A percentile compares a stretch with the other conserved stretches of the same genome.
Conservation (phyloP, 2,888 invertebrate species). For the Polydrusus cervinus region DNA sequence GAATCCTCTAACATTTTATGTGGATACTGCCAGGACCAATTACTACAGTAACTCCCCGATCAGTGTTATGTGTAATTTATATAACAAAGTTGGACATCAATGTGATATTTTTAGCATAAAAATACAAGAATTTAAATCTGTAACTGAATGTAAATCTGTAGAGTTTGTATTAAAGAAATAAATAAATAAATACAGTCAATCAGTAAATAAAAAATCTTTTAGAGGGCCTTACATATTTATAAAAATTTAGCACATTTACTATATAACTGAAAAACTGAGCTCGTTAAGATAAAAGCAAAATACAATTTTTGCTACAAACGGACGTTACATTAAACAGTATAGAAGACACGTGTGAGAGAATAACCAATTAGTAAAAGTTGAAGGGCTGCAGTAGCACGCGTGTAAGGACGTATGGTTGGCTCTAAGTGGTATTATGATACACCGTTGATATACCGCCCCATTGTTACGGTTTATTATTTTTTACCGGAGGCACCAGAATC, state of each 20-base stretch:
- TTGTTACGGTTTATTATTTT: constrained; percentile 54
- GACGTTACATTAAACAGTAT: constrained; percentile 55
- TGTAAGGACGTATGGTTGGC: constrained; percentile 63
- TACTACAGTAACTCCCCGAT: no score
- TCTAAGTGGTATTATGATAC: constrained; percentile 67
- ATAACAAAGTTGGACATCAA: no score
- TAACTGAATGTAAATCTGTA: no score
- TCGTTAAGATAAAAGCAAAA: constrained; percentile 59
- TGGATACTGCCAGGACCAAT: no score
- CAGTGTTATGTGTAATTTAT: no score
- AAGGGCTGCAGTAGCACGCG: constrained; percentile 59
- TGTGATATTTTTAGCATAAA: no score
- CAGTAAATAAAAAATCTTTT: neutral
- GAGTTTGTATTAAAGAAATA: no score
- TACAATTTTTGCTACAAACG: constrained; percentile 61
- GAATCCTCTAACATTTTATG: no score
- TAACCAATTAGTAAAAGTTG: constrained; percentile 65
- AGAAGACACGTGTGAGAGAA: constrained; percentile 58
- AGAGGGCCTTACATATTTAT: neutral
- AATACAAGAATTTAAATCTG: no score
- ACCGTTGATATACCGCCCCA: constrained; percentile 65
- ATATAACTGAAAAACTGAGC: constrained; percentile 41
- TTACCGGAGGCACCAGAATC: constrained; percentile 53
- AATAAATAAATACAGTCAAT: no score
- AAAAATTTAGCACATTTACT: constrained; percentile 3